phyloP scores from a whole-genome alignment of 2,797 vertebrate species.

The Anguilla anguilla region DNA sequence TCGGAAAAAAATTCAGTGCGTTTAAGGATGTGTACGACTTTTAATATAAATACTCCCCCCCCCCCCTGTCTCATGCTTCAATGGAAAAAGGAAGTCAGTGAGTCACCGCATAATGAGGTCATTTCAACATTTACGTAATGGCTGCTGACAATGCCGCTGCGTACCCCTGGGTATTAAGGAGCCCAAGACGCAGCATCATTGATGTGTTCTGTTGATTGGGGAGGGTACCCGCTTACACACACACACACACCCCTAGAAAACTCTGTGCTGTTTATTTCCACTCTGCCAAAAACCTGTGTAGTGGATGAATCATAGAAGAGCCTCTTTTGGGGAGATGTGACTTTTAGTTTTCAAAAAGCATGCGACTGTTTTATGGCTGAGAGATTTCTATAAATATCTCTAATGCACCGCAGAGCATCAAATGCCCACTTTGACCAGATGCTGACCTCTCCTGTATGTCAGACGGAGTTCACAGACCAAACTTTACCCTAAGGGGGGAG shows the following conservation, averaged over 20 bases:
- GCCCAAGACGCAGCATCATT: neutral
- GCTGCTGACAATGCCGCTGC: neutral
- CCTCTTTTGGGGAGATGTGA: neutral
- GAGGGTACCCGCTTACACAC: conserved; percentile 36
- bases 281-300: conserved; percentile 54
- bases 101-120: neutral
- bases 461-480: neutral
- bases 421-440: neutral
- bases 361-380: neutral
- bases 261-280: conserved; percentile 44
- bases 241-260: conserved; percentile 29
- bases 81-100: neutral
- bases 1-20: too few relatives aligned
- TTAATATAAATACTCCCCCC: neutral
- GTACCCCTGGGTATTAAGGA: neutral
- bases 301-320: conserved; percentile 11
- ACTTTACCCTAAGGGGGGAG: neutral
- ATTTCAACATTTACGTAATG: neutral
- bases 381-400: neutral
- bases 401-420: neutral
- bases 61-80: neutral
- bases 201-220: neutral
- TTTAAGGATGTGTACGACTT: too few relatives aligned
- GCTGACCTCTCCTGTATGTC: neutral
- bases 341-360: neutral